Evolutionary conservation across 2,797 vertebrate genomes (phyloP), one percentile per base, ranked within the genome.

Genomic region (Paguma larvata): DNA sequence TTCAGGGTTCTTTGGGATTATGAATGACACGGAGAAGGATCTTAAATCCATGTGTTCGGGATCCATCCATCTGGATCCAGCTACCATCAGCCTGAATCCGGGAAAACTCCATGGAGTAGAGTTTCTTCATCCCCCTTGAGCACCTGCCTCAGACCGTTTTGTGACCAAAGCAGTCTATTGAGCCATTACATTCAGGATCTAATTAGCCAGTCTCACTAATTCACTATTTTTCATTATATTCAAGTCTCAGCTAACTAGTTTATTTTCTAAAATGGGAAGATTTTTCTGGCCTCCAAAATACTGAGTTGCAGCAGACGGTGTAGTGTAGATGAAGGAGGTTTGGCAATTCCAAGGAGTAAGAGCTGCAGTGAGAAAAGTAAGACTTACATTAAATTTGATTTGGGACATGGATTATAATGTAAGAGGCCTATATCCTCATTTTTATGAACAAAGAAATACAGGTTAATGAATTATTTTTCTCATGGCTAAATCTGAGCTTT

Each of bases 381-480:
- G 46, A 67, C 11, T 84, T 93, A 27, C 18, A 56, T 70, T 91
- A 85, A 14, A 67, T 67, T 51, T 78, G 67, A 67, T 83, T 84
- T 84, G 34, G 10, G 30, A 7, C 38, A 34, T 73, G 7, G 6
- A 67, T 85, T 83, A 59, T 13, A 62, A 72, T 25, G 6, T 62
- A 67, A 77, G 53, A 95, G 67, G 7, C 4, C 30, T 44, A 34
- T 25, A 32, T 65, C 18, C 11, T 48, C 63, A 62, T 89, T 89
- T 62, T 84, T 82, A 89, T n/a, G 32, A 87, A 75, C n/a, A 87
- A 89, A 78, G 16, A 91, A 78, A 79, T 73, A 73, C 5, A 30
- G 5, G 13, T 56, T 92, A 73, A 72, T 70, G 12, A 41, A 2
- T 12, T 51, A 8, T 77, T 67, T 63, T 68, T 34, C 32, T 82